phyloP scores from a whole-genome alignment of 2,888 invertebrate species.

The Pteria penguin region DNA sequence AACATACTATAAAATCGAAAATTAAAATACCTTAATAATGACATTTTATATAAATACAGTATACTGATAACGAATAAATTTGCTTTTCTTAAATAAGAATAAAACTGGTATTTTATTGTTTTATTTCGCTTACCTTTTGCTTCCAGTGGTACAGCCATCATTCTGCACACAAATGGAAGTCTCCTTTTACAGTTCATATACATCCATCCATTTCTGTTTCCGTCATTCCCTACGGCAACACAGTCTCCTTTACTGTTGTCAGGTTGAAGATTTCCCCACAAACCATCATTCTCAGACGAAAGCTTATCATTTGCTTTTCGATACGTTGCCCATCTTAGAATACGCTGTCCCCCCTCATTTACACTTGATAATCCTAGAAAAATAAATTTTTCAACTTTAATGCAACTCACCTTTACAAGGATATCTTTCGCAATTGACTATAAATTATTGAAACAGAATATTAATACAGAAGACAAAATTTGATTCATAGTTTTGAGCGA shows the following conservation, averaged over 20 bases:
- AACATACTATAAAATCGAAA: no score
- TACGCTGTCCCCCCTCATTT: no score
- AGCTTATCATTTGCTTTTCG: background rate
- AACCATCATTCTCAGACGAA: background rate
- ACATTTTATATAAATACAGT: background rate
- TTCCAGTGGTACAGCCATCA: conserved; percentile 5
- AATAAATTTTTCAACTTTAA: no score
- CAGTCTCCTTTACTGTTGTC: background rate
- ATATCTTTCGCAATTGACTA: no score
- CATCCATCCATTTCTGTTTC: conserved; percentile 3
- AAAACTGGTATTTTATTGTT: background rate
- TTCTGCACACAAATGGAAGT: conserved; percentile 38
- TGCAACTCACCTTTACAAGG: no score
- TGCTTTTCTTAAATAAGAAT: no score
- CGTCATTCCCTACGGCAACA: conserved; percentile 13
- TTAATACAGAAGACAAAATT: no score
- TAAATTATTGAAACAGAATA: no score
- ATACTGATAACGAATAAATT: background rate
- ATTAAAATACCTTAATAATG: background rate
- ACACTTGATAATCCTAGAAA: conserved; percentile 10
- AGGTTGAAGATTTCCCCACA: conserved; percentile 35
- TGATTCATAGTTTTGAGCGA: no score
- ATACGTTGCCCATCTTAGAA: background rate
- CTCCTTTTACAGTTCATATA: conserved; percentile 20
- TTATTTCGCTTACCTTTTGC: background rate